Evolutionary conservation across 2,113 vertebrate species (phyloP), one percentile per base, ranked within the genome.

Genomic region (Planiliza haematocheilus): DNA sequence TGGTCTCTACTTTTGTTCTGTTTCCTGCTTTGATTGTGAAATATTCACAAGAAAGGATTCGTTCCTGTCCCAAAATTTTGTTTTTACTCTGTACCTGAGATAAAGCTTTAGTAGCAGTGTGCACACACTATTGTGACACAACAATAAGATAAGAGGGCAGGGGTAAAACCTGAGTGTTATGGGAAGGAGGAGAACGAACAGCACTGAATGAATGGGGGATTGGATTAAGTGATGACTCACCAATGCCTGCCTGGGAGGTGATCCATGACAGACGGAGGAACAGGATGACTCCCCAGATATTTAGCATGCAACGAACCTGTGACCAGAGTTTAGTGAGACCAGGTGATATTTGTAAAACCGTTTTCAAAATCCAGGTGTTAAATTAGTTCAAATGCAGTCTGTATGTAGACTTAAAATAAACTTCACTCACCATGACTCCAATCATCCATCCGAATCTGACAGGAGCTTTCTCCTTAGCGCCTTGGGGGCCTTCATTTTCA

Each of bases 241-340:
- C 72, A 83, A 89, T 92, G 53, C 92, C 92, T 1, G 84, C 92
- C 77, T 94, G 92, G 50, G 94, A 92, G 2, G 88, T 91, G 77
- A 96, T 93, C 92, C 85, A 93, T 2, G 93, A 86, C 67, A 95
- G 73, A 16, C 83, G 70, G 17, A 95, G 87, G 36, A 91, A 94
- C 34, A 95, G 74, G 74, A 94, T 91, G 30, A 95, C 86, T 1
- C 93, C 93, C 94, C 90, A 93, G 36, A 93, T 94, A 30, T 92
- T 94, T 51, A 94, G 66, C 93, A 95, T 93, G 61, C 91, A 95
- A 12, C 90, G 91, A 30, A 94, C 67, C 94, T 94, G 77, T 21
- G 49, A 59, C 16, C 49, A 51, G 45, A 39, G 20, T 30, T 7
- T 5, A 46, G 1, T 24, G 2, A 50, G 18, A 48, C 4, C 8